Evolutionary conservation across 2,888 invertebrate species (phyloP).

Genomic region (Nemotelus pantherinus): DNA sequence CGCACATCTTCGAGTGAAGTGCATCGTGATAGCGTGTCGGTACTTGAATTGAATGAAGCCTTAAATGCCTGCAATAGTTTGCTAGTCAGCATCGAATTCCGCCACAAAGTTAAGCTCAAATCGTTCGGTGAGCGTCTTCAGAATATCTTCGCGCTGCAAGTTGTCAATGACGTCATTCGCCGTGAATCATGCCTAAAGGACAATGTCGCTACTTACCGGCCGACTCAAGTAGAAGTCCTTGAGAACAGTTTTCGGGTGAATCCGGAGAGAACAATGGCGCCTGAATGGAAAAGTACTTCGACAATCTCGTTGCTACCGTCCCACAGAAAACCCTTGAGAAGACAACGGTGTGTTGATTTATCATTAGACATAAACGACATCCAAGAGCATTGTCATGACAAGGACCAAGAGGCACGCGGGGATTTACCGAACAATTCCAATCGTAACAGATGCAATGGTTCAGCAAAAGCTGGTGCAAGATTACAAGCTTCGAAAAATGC

Average conservation of each 20-base stretch:
- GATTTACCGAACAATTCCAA: no score
- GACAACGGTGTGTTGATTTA: slow-evolving; percentile 28
- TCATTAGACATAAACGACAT: background rate
- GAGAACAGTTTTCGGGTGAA: background rate
- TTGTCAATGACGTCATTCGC: background rate
- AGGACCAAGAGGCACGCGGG: background rate
- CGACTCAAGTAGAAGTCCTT: slow-evolving; percentile 1
- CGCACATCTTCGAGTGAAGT: no score
- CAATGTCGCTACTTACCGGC: background rate
- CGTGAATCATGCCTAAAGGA: background rate
- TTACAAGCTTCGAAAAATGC: no score
- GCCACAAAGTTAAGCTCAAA: slow-evolving; percentile 7
- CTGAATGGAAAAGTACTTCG: background rate
- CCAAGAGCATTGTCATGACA: background rate
- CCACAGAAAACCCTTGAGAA: slow-evolving; percentile 4
- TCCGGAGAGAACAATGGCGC: background rate
- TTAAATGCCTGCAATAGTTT: background rate
- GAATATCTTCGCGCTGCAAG: background rate
- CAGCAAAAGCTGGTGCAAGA: no score
- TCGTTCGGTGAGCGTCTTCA: background rate
- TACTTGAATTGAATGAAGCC: background rate
- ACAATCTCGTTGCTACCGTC: background rate
- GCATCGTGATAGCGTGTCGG: no score
- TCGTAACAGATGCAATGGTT: no score
- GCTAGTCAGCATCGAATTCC: slow-evolving; percentile 21